These are phyloP conservation scores for Streptopelia turtur DNA, from an alignment of 2,797 vertebrate genomes.

Conservation along the genomic window DNA sequence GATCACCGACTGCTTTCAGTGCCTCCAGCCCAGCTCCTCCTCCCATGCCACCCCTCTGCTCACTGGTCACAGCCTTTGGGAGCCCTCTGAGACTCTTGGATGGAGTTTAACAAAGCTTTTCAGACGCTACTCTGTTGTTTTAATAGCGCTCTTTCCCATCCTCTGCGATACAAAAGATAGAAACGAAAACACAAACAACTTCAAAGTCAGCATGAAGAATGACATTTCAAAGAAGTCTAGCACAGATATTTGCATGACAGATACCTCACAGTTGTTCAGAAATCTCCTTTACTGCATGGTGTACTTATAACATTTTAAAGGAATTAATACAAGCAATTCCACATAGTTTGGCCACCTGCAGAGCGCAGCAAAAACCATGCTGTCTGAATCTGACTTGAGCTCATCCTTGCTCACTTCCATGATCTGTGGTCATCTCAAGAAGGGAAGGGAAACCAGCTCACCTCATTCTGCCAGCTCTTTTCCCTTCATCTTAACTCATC, in stretches of 20 bases:
- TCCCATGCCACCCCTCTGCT: not conserved
- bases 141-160: not conserved
- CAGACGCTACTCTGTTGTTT: not conserved
- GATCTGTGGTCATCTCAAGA: not conserved
- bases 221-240: not conserved
- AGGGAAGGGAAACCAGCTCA: not conserved
- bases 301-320: not conserved
- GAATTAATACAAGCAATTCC: constrained; percentile 17
- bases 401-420: not conserved
- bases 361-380: constrained; percentile 42
- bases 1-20: not conserved
- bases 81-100: not conserved
- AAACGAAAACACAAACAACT: not conserved
- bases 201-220: not conserved
- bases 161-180: not conserved
- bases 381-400: not conserved
- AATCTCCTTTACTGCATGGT: not conserved
- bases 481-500: not conserved
- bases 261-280: not conserved
- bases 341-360: constrained; percentile 38
- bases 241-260: not conserved
- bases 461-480: not conserved
- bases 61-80: not conserved
- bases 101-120: not conserved
- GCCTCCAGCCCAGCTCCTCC: not conserved